A percentile compares a stretch with the other conserved stretches of the same genome.
Conservation (phyloP, 2,888 invertebrate species). For the Dynastes maya region DNA sequence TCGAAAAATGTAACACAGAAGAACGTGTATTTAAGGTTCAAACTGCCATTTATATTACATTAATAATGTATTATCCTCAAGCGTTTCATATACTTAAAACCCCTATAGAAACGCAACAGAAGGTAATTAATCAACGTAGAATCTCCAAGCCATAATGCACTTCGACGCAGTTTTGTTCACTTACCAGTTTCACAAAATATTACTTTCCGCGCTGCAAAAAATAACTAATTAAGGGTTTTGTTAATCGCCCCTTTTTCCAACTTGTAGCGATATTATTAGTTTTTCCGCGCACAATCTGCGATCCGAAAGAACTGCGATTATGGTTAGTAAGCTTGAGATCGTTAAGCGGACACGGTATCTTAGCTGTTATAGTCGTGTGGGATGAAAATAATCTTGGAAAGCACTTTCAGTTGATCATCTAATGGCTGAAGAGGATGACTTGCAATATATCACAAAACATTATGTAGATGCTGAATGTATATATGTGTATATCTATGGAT, state of each 20-base stretch:
- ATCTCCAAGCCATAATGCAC: conserved; percentile 41
- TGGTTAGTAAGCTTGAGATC: conserved; percentile 31
- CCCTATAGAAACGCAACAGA: not conserved
- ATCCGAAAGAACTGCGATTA: conserved; percentile 37
- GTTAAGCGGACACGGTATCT: conserved; percentile 37
- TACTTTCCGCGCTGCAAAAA: conserved; percentile 23
- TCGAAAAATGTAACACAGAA: not conserved
- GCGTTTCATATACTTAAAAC: conserved; percentile 28
- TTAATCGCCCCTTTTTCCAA: conserved; percentile 40
- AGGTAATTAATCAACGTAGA: conserved; percentile 37
- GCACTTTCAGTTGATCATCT: conserved; percentile 47
- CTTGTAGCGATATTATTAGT: conserved; percentile 38
- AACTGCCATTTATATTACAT: conserved; percentile 3
- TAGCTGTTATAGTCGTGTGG: not conserved
- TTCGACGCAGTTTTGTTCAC: conserved; percentile 23
- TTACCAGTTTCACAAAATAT: conserved; percentile 42
- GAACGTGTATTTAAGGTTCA: not conserved
- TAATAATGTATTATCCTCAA: conserved; percentile 26
- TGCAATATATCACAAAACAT: conserved; percentile 42
- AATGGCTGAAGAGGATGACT: conserved; percentile 45
- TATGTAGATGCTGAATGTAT: conserved; percentile 8
- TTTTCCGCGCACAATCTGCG: conserved; percentile 20
- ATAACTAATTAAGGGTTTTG: conserved; percentile 40
- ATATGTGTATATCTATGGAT: not conserved
- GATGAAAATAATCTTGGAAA: conserved; percentile 34